Percentiles rank a stretch among this genome's conserved stretches.
These are phyloP conservation scores for Lophochroa leadbeateri DNA, from an alignment of 2,113 vertebrate species.

Conservation along the genomic window DNA sequence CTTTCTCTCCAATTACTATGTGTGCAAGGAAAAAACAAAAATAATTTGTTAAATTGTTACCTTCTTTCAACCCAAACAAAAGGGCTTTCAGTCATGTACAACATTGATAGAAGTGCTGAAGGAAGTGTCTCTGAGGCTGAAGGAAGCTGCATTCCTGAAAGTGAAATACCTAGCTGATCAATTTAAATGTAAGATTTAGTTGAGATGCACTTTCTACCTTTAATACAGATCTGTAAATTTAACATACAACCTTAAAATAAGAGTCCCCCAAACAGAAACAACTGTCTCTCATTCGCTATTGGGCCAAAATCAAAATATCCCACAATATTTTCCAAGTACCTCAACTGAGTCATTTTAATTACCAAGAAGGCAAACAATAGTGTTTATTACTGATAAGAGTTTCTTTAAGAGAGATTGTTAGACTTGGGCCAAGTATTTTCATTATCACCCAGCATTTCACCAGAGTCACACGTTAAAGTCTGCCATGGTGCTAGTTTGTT, in stretches of 20 bases:
- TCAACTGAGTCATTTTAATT: background rate
- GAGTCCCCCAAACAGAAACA: background rate
- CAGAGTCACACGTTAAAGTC: background rate
- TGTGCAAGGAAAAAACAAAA: background rate
- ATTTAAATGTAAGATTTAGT: background rate
- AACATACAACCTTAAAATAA: background rate
- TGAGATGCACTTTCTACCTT: background rate
- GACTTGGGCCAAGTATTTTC: conserved; percentile 5
- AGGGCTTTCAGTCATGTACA: background rate
- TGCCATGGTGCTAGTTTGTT: background rate
- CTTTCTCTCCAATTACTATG: background rate
- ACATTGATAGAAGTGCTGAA: background rate
- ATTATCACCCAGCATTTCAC: background rate
- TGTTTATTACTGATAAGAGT: background rate
- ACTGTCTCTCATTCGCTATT: background rate
- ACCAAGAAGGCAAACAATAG: background rate
- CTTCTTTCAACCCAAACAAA: background rate
- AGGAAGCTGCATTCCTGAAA: background rate
- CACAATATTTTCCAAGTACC: background rate
- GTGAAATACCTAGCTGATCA: background rate
- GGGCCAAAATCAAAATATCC: background rate
- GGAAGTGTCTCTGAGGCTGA: background rate
- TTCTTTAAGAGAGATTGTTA: background rate
- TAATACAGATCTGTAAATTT: background rate
- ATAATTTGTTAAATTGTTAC: background rate